phyloP scores from a whole-genome alignment of 2,888 invertebrate species.

The Drosophila buzzatii region DNA sequence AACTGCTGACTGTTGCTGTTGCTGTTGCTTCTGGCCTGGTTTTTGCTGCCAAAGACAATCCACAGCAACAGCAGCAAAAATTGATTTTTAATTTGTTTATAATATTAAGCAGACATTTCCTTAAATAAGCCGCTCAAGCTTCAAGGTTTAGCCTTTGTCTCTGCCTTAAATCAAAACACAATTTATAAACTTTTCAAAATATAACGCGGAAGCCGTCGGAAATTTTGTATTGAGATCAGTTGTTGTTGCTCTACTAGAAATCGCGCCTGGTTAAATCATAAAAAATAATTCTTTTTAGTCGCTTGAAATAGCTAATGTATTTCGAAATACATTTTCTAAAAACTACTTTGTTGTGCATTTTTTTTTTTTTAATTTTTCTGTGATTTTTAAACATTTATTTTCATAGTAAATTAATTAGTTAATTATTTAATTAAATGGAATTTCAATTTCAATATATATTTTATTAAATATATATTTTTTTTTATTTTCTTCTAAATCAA shows the following conservation, averaged over 20 bases:
- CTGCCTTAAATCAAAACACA: conserved; percentile 7
- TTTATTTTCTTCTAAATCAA: no score
- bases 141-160: conserved; percentile 10
- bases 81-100: conserved; percentile 12
- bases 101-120: conserved; percentile 8
- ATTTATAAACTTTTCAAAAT: conserved; percentile 3
- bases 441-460: neutral
- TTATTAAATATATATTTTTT: no score
- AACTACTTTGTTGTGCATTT: no score
- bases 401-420: neutral
- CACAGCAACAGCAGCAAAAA: neutral
- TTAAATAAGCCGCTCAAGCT: conserved; percentile 11
- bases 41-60: conserved; percentile 6
- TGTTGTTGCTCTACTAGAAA: neutral
- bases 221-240: neutral
- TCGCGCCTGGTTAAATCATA: no score
- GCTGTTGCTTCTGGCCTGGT: conserved; percentile 33
- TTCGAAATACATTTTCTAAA: neutral
- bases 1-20: conserved; percentile 16
- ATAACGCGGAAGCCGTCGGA: neutral
- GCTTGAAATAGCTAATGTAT: neutral
- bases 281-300: neutral
- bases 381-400: no score
- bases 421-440: no score
- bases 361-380: no score